phyloP scores from a whole-genome alignment of 1,140 invertebrate genomes.

The Eriosoma lanigerum region DNA sequence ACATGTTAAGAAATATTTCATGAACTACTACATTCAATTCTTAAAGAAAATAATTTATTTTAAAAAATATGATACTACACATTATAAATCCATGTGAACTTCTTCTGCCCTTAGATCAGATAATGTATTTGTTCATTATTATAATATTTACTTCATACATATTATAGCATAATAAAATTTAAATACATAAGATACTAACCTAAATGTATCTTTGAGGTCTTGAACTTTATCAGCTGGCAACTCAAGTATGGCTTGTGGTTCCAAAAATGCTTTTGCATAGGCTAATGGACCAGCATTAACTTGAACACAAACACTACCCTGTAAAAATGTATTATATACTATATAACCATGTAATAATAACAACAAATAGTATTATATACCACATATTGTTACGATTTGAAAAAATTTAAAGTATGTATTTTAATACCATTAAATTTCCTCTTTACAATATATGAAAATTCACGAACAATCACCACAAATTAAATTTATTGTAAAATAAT shows the following conservation, averaged over 20 bases:
- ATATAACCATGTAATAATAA: too few relatives aligned
- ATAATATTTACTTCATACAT: background rate
- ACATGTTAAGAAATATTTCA: too few relatives aligned
- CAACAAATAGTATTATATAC: too few relatives aligned
- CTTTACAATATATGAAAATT: too few relatives aligned
- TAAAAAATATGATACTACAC: background rate
- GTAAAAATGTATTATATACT: background rate
- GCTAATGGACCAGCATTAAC: constrained; percentile 94
- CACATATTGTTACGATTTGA: too few relatives aligned
- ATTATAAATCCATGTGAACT: background rate
- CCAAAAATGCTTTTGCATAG: constrained; percentile 87
- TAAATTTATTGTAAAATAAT: too few relatives aligned
- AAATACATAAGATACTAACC: background rate
- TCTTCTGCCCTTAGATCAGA: constrained; percentile 1
- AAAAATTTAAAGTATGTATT: too few relatives aligned
- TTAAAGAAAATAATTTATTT: background rate
- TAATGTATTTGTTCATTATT: background rate
- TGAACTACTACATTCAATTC: too few relatives aligned
- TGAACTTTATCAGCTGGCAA: constrained; percentile 81
- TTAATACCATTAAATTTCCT: too few relatives aligned
- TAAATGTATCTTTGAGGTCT: constrained; percentile 66
- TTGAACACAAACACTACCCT: constrained; percentile 77
- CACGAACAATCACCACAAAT: too few relatives aligned
- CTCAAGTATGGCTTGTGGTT: constrained; percentile 66
- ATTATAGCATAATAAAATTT: background rate